phyloP scores from a whole-genome alignment of 2,113 vertebrate genomes.

The Sporophila hypoxantha region DNA sequence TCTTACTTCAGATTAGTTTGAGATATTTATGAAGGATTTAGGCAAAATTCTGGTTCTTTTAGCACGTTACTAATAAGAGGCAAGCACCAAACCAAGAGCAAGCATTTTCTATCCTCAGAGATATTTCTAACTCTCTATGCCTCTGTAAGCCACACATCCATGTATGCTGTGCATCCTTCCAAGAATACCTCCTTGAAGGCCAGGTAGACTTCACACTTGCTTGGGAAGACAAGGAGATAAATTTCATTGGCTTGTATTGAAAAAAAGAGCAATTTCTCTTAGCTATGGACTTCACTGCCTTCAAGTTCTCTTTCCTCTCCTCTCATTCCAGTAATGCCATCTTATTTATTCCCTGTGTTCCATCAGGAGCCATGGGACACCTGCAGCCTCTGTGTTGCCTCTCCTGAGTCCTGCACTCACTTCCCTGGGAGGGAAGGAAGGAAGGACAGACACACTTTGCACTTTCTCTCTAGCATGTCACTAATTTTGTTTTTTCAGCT shows the following conservation, averaged over 20 bases:
- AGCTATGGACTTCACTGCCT: neutral
- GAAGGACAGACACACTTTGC: neutral
- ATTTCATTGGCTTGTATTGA: neutral
- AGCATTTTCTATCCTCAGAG: neutral
- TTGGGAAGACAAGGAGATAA: neutral
- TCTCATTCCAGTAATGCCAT: neutral
- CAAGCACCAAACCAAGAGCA: neutral
- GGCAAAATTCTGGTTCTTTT: neutral
- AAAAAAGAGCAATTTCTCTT: neutral
- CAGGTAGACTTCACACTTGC: neutral
- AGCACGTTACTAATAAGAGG: neutral
- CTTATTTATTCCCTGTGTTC: neutral
- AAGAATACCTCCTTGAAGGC: neutral
- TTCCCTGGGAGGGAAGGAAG: neutral
- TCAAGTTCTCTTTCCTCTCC: neutral
- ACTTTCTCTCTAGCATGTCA: neutral
- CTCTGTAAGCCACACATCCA: neutral
- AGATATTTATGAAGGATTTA: slow-evolving; percentile 7
- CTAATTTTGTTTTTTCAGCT: neutral
- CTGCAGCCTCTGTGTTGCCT: neutral
- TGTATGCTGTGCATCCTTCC: fast-evolving
- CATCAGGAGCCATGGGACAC: neutral
- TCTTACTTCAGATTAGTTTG: neutral
- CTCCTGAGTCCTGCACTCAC: fast-evolving
- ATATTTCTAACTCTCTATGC: neutral